Base-by-base conservation (phyloP, 2,113 vertebrate genomes). In the Mus pahari region DNA sequence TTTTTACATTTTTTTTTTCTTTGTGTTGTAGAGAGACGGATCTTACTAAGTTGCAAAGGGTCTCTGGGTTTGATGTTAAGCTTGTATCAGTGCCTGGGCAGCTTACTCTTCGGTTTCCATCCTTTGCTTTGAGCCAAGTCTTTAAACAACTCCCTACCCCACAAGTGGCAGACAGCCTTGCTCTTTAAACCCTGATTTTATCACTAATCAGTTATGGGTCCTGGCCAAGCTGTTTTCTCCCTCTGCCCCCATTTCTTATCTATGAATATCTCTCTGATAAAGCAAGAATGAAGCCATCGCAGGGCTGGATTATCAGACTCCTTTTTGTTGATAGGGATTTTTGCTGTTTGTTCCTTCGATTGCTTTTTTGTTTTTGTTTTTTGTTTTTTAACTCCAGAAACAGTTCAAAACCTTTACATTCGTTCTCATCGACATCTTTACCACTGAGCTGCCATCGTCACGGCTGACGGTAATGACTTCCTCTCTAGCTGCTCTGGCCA, bases 251-350 rank as follows among this genome's bases (percentile, higher is more conserved):
- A 28, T 91, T 89, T 89, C 91, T 90, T 50, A n/a, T n/a, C 62
- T 84, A 31, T 71, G 45, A 92, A 79, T 64, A 58, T n/a, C 31
- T 86, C 89, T 89, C 13, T 36, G 75, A 58, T 19, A 42, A 0
- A 86, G 20, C 6, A n/a, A 88, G 60, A 77, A 89, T 71, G 53
- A 95, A 97, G 36, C 31, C 36, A n/a, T 45, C 62, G 42, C 60
- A n/a, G 53, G 10, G 20, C n/a, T n/a, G 36, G 36, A 73, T 31
- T 53, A 50, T 4, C 45, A 75, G 50, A 53, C 68, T 33, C 26
- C 14, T 42, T 62, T 62, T 62, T 42, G 58, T 28, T 28, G 55
- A 83, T 78, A 33, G 36, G 28, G 74, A 26, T 77, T 89, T 89
- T 19, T 60, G 16, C 28, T 58, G 7, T 33, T 39, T 33, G 8